These are phyloP conservation scores for Cremastinae sp. DNA, from an alignment of 2,888 invertebrate species.

Conservation along the genomic window DNA sequence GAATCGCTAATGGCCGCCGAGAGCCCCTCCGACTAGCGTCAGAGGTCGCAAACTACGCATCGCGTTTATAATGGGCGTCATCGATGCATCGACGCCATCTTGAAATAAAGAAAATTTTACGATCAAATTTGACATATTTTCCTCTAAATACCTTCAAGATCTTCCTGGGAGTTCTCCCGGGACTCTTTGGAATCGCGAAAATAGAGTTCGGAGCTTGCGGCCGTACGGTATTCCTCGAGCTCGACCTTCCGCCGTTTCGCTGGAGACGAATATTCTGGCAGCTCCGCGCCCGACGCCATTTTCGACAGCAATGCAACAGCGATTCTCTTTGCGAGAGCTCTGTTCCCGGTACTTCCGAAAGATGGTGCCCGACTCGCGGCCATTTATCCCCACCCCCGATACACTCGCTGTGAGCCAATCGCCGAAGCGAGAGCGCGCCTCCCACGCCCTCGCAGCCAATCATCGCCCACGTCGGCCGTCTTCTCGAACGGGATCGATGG, in stretches of 20 bases:
- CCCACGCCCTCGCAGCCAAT: constrained; percentile 56
- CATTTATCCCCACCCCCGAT: constrained; percentile 33
- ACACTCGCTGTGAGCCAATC: constrained; percentile 42
- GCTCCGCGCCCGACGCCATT: constrained; percentile 80
- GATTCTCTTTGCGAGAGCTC: constrained; percentile 66
- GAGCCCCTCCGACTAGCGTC: constrained; percentile 61
- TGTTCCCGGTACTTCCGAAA: constrained; percentile 54
- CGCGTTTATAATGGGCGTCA: constrained; percentile 66
- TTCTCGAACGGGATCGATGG: constrained; percentile 5
- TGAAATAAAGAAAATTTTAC: constrained; percentile 71
- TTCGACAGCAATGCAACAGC: constrained; percentile 77
- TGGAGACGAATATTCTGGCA: constrained; percentile 79
- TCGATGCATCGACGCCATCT: constrained; percentile 74
- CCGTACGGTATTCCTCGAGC: constrained; percentile 68
- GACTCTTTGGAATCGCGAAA: constrained; percentile 68
- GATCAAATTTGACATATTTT: constrained; percentile 71
- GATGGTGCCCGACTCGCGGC: constrained; percentile 65
- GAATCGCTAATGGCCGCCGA: constrained; percentile 75
- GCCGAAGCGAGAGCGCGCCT: constrained; percentile 27
- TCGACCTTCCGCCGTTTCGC: constrained; percentile 79
- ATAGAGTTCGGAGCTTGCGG: constrained; percentile 68
- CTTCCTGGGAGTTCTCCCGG: constrained; percentile 68
- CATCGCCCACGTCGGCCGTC: constrained; percentile 40
- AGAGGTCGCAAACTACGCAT: constrained; percentile 65
- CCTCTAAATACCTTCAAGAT: constrained; percentile 76